Conservation (phyloP, 2,797 vertebrate species). For the Acanthurus leucopareius region DNA sequence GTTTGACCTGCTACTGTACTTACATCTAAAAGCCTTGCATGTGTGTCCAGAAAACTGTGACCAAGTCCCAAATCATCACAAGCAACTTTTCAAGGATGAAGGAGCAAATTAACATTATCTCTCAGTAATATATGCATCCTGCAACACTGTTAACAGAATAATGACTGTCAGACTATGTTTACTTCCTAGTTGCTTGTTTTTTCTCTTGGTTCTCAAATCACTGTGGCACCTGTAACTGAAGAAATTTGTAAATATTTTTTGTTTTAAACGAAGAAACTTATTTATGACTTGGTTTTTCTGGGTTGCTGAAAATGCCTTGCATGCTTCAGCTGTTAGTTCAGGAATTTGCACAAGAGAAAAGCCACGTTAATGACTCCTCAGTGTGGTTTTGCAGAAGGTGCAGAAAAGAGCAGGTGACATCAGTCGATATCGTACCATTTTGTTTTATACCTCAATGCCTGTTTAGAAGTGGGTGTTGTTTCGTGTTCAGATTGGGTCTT, state of each 20-base stretch:
- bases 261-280: constrained; percentile 75
- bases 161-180: constrained; percentile 64
- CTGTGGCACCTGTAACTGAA: constrained; percentile 75
- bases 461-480: constrained; percentile 31
- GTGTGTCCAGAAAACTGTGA: constrained; percentile 71
- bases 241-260: constrained; percentile 76
- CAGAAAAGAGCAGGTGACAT: constrained; percentile 28
- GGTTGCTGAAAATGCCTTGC: constrained; percentile 58
- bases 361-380: constrained; percentile 29
- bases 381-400: constrained; percentile 35
- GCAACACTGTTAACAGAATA: constrained; percentile 69
- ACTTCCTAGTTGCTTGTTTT: constrained; percentile 58
- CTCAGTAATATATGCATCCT: constrained; percentile 63
- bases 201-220: constrained; percentile 72
- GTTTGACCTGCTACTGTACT: constrained; percentile 61
- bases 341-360: constrained; percentile 58
- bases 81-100: constrained; percentile 40
- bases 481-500: constrained; percentile 34
- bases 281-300: constrained; percentile 70
- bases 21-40: constrained; percentile 62
- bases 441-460: constrained; percentile 45
- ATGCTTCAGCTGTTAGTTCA: constrained; percentile 58
- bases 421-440: constrained; percentile 16
- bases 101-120: constrained; percentile 39
- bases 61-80: constrained; percentile 52